Percentiles rank a stretch among this genome's conserved stretches.
Evolutionary conservation across 2,888 invertebrate genomes (phyloP).

Genomic region (Stenichneumon culpator): DNA sequence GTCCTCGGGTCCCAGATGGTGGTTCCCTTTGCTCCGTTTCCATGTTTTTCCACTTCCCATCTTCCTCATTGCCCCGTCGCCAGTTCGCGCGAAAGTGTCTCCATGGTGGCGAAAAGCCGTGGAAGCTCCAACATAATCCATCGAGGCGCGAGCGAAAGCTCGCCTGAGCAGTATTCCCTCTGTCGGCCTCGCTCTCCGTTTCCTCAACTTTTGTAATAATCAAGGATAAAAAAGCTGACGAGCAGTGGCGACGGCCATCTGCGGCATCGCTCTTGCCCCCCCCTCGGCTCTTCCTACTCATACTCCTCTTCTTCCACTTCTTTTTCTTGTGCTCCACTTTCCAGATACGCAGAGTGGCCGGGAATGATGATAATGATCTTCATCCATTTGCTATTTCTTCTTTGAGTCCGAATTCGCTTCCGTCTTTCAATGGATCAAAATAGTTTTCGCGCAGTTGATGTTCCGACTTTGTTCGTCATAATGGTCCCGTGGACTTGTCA

Average conservation of each 20-base stretch:
- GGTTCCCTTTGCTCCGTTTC: conserved; percentile 19
- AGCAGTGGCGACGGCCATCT: conserved; percentile 48
- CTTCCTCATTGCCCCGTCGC: not conserved
- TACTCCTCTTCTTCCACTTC: conserved; percentile 34
- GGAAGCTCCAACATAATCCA: conserved; percentile 54
- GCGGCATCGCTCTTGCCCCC: conserved; percentile 46
- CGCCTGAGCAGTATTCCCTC: conserved; percentile 39
- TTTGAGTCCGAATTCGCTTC: conserved; percentile 13
- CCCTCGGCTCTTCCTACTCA: conserved; percentile 36
- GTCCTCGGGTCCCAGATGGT: conserved; percentile 15
- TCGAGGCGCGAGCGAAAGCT: conserved; percentile 48
- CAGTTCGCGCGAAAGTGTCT: conserved; percentile 29
- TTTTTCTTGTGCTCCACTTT: conserved; percentile 18
- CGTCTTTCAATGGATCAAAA: conserved; percentile 10
- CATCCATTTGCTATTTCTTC: conserved; percentile 41
- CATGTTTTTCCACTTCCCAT: conserved; percentile 23
- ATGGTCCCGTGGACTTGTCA: conserved; percentile 23
- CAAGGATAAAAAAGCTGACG: conserved; percentile 57
- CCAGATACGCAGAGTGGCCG: conserved; percentile 46
- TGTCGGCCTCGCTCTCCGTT: conserved; percentile 17
- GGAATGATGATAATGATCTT: conserved; percentile 41
- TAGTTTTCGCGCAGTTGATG: conserved; percentile 20
- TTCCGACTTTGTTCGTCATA: conserved; percentile 2
- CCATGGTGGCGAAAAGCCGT: conserved; percentile 46
- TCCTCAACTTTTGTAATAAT: conserved; percentile 63